phyloP scores from a whole-genome alignment of 2,797 vertebrate genomes.

The Crenichthys baileyi region DNA sequence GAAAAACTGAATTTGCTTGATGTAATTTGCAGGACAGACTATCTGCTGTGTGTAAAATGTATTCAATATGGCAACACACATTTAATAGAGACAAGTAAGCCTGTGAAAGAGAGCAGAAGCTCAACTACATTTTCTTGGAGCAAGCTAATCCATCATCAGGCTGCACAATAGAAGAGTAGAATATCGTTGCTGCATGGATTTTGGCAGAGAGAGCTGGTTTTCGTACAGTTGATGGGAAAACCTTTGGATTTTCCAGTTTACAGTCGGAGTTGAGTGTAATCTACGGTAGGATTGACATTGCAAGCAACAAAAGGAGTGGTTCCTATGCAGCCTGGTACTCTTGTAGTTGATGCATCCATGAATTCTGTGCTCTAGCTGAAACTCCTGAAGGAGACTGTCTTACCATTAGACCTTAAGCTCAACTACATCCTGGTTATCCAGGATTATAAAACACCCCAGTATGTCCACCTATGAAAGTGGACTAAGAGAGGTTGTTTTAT shows the following conservation, averaged over 20 bases:
- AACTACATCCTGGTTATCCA: neutral
- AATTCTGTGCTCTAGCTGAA: neutral
- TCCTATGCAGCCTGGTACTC: neutral
- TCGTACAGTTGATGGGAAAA: neutral
- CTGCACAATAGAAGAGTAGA: neutral
- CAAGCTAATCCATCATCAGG: neutral
- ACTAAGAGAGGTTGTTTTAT: neutral
- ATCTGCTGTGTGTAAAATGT: neutral
- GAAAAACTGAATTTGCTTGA: neutral
- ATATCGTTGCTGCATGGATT: neutral
- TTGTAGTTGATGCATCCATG: neutral
- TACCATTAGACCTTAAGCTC: neutral
- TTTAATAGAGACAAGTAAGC: neutral
- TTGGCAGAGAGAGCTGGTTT: neutral
- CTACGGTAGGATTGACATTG: neutral
- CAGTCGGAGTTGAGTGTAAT: neutral
- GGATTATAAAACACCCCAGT: neutral
- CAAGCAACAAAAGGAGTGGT: neutral
- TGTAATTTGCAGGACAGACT: constrained; percentile 3
- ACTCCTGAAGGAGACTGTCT: neutral
- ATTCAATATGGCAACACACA: neutral
- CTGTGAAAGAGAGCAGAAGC: constrained; percentile 15
- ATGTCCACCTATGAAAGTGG: neutral
- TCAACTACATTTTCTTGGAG: neutral
- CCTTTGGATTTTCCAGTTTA: neutral